A percentile compares a stretch with the other conserved stretches of the same genome.
phyloP scores from a whole-genome alignment of 2,797 vertebrate genomes.

The Alcedo atthis region DNA sequence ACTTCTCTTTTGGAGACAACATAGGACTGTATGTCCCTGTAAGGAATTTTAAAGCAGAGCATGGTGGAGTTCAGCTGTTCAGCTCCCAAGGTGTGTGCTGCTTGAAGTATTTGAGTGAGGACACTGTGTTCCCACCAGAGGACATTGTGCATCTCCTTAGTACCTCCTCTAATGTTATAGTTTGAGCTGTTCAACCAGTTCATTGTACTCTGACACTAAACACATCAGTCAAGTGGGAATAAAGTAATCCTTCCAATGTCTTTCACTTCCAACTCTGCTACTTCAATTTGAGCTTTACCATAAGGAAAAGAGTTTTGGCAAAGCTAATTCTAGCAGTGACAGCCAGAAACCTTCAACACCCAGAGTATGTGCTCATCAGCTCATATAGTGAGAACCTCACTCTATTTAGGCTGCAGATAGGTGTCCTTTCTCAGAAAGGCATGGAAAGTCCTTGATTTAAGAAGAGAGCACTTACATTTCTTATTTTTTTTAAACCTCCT shows the following conservation, averaged over 20 bases:
- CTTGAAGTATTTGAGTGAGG: background rate
- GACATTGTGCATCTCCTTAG: background rate
- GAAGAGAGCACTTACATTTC: background rate
- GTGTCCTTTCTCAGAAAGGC: background rate
- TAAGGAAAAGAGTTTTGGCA: background rate
- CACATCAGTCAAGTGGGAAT: fast-evolving
- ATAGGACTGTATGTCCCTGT: background rate
- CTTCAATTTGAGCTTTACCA: background rate
- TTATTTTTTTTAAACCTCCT: background rate
- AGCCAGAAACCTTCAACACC: background rate
- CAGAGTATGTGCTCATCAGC: background rate
- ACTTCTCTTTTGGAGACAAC: background rate
- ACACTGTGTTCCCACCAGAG: background rate
- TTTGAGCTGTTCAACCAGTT: background rate
- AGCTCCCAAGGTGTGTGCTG: background rate
- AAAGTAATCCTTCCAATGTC: background rate
- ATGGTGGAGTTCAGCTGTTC: background rate
- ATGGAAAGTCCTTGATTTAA: background rate
- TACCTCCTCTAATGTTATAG: background rate
- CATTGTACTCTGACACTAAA: background rate
- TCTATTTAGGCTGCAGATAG: background rate
- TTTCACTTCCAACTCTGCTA: background rate
- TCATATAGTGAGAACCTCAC: background rate
- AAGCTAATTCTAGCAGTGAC: background rate
- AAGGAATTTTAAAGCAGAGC: background rate